Evolutionary conservation across 2,888 invertebrate species (phyloP).

Genomic region (Hirtodrosophila histrioides): DNA sequence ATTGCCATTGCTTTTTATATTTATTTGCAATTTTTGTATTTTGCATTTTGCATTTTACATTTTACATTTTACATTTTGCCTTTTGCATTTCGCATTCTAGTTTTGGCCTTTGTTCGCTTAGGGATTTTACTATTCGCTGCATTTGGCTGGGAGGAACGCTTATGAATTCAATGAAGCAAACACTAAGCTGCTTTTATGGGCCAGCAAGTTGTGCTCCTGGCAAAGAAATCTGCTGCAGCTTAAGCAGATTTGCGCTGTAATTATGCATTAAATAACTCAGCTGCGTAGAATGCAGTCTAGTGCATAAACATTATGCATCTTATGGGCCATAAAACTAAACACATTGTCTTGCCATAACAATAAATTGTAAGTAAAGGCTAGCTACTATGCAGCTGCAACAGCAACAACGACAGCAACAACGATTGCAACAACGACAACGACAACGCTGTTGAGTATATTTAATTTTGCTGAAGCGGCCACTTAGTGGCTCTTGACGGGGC

Average conservation of each 20-base stretch:
- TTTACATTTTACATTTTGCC: neutral
- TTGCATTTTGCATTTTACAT: constrained; percentile 14
- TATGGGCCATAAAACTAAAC: constrained; percentile 69
- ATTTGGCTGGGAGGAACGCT: constrained; percentile 41
- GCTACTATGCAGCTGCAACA: constrained; percentile 39
- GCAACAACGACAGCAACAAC: constrained; percentile 32
- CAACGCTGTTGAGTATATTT: constrained; percentile 64
- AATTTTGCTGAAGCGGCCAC: constrained; percentile 75
- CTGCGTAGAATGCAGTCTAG: constrained; percentile 37
- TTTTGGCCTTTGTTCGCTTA: constrained; percentile 18
- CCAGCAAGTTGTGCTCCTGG: constrained; percentile 4
- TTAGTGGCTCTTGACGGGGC: constrained; percentile 56
- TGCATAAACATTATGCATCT: constrained; percentile 64
- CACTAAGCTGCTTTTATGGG: constrained; percentile 57
- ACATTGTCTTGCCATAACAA: constrained; percentile 71
- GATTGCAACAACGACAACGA: constrained; percentile 34
- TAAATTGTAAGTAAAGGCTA: constrained; percentile 61
- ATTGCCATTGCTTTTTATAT: constrained; percentile 52
- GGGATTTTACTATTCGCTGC: constrained; percentile 41
- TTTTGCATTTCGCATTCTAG: constrained; percentile 6
- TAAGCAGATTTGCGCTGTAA: constrained; percentile 63
- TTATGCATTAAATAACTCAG: constrained; percentile 73
- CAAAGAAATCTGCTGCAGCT: constrained; percentile 9
- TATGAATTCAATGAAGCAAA: constrained; percentile 71
- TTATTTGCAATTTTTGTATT: constrained; percentile 18